These are phyloP conservation scores for Ochropleura plecta DNA, from an alignment of 2,888 invertebrate species.

Conservation along the genomic window DNA sequence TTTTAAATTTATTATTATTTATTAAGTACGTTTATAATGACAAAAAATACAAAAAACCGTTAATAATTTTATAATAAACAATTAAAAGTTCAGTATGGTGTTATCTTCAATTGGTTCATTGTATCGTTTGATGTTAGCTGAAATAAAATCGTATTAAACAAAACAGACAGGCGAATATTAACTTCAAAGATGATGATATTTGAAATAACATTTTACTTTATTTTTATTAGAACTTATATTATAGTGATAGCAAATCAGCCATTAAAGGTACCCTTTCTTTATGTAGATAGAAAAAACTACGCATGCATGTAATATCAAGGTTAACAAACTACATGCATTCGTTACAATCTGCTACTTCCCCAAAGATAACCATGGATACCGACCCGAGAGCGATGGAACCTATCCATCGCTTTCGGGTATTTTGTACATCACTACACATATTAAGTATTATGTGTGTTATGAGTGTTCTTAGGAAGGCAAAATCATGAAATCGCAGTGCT, in stretches of 20 bases:
- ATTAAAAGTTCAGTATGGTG: slow-evolving; percentile 83
- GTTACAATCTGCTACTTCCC: neutral
- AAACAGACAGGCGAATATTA: slow-evolving; percentile 35
- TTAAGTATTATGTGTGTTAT: too few relatives aligned
- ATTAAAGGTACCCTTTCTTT: neutral
- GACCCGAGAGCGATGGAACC: too few relatives aligned
- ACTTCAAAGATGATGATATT: slow-evolving; percentile 19
- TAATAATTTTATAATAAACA: slow-evolving; percentile 90
- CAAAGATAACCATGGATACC: neutral
- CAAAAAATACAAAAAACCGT: slow-evolving; percentile 84
- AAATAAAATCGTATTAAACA: slow-evolving; percentile 53
- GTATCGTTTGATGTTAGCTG: slow-evolving; percentile 50
- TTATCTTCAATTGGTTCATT: slow-evolving; percentile 78
- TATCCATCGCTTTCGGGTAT: too few relatives aligned
- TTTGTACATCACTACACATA: too few relatives aligned
- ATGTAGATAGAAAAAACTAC: neutral
- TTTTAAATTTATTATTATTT: slow-evolving; percentile 87
- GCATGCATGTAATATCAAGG: too few relatives aligned
- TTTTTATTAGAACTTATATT: slow-evolving; percentile 22
- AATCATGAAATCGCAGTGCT: neutral
- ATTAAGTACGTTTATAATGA: slow-evolving; percentile 89
- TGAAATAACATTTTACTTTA: slow-evolving; percentile 52
- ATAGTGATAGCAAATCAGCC: neutral
- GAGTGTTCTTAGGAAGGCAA: neutral
- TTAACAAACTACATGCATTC: neutral